Base-by-base conservation (phyloP, 1,140 invertebrate genomes). In the Polypedilum vanderplanki region DNA sequence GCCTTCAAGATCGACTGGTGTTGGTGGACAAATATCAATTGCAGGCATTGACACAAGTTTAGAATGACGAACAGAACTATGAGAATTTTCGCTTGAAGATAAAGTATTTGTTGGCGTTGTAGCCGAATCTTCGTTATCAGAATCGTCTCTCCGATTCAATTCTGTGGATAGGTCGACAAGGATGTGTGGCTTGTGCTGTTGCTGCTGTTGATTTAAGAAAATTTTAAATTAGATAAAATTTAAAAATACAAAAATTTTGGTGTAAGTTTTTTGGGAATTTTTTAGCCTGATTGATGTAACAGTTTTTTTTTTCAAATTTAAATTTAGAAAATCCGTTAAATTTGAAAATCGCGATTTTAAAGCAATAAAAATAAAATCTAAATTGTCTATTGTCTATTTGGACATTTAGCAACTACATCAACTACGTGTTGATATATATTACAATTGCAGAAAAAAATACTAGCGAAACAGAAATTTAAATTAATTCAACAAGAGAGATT, bases 1-100 rank as follows among this genome's bases (percentile, higher is more conserved):
- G 46, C 83, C 83, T 77, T 83, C 77, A 15, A 15, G 9, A 57
- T 80, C 84, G 82, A 75, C 84, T 77, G 78, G 85, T 82, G 24
- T 83, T 83, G 78, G 84, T 80, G 76, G 84, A 81, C 77, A 76
- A 3, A 78, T 65, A 22, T 78, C 78, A 12, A 78, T 78, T 40
- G 73, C 41, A 74, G 76, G 76, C 40, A 75, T 75, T 73, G 74
- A 74, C 15, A 75, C 64, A 10, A 70, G 18, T 70, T 70, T 70
- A 20, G 65, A 64, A 74, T 33, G 18, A 18, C 20, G n/a, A 64
- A 75, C 12, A 73, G 40, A 20, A 73, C 75, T 40, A 74, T 18
- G 33, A 65, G 73, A 9, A 64, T 22, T 20, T n/a, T 65, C 10
- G 17, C 64, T 41, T 70, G 75, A 20, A 22, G 41, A 18, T 1